These are phyloP conservation scores for Echiichthys vipera DNA, from an alignment of 2,797 vertebrate species.

Conservation along the genomic window DNA sequence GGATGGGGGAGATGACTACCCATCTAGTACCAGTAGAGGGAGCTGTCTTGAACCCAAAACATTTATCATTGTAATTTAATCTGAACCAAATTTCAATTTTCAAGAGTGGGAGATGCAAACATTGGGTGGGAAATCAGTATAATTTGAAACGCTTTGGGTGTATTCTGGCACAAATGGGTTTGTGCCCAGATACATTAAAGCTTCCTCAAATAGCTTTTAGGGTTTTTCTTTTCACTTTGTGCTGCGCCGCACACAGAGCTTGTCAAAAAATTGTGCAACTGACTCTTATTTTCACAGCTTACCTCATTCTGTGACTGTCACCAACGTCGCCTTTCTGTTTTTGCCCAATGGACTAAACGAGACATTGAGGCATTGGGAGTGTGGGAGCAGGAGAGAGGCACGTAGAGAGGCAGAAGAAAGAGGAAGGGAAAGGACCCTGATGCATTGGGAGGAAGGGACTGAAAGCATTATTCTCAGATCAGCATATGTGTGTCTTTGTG, in stretches of 20 bases:
- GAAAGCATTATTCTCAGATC: conserved; percentile 81
- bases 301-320: conserved; percentile 81
- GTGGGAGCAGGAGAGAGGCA: conserved; percentile 70
- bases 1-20: conserved; percentile 32
- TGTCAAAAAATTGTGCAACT: conserved; percentile 78
- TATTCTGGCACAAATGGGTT: conserved; percentile 83
- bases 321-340: conserved; percentile 72
- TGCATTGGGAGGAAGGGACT: conserved; percentile 79
- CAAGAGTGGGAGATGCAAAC: conserved; percentile 84
- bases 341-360: conserved; percentile 76
- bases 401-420: conserved; percentile 67
- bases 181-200: conserved; percentile 81
- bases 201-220: conserved; percentile 80
- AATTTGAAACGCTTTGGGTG: conserved; percentile 82
- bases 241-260: conserved; percentile 77
- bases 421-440: conserved; percentile 69
- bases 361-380: conserved; percentile 76
- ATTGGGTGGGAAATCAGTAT: conserved; percentile 83
- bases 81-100: conserved; percentile 86
- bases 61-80: conserved; percentile 82
- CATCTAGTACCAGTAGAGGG: conserved; percentile 76
- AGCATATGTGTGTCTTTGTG: conserved; percentile 80
- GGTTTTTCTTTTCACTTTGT: conserved; percentile 77
- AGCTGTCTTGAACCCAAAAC: conserved; percentile 69
- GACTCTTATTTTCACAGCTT: conserved; percentile 76